These are phyloP conservation scores for Coelogynopora nodosa DNA, from an alignment of 2,888 invertebrate species.

Conservation along the genomic window DNA sequence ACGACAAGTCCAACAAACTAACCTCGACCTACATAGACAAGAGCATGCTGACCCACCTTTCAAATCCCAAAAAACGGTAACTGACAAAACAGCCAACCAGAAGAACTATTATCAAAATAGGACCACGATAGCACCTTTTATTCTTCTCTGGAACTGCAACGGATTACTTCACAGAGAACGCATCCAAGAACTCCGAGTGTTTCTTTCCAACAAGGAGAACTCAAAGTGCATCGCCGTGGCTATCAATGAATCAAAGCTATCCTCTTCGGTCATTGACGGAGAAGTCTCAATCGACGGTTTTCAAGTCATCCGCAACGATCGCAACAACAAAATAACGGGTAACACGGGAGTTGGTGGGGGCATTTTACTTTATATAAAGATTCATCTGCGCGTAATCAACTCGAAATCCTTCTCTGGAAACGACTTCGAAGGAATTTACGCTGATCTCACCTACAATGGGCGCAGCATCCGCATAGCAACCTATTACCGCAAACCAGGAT, in stretches of 20 bases:
- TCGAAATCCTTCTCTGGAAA: not conserved
- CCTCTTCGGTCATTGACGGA: not conserved
- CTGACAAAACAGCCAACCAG: no score
- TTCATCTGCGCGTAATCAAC: not conserved
- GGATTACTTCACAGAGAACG: not conserved
- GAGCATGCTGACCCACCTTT: no score
- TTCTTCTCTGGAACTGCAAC: slow-evolving; percentile 7
- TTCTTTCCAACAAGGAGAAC: not conserved
- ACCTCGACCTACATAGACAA: no score
- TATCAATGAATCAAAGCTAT: not conserved
- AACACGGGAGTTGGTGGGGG: not conserved
- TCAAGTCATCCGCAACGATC: not conserved
- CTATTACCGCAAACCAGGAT: slow-evolving; percentile 9
- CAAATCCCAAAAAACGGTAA: no score
- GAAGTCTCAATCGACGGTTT: slow-evolving; percentile 7
- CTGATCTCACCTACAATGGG: not conserved
- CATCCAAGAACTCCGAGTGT: not conserved
- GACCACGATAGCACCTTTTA: no score
- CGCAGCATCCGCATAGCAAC: not conserved
- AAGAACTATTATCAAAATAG: no score
- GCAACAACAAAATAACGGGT: not conserved
- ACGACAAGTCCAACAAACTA: no score
- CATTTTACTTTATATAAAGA: not conserved
- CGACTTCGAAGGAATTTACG: not conserved
- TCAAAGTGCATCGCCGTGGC: not conserved